Evolutionary conservation across 2,888 invertebrate species (phyloP), one percentile per base, ranked within the genome.

Genomic region (Eupithecia insigniata): DNA sequence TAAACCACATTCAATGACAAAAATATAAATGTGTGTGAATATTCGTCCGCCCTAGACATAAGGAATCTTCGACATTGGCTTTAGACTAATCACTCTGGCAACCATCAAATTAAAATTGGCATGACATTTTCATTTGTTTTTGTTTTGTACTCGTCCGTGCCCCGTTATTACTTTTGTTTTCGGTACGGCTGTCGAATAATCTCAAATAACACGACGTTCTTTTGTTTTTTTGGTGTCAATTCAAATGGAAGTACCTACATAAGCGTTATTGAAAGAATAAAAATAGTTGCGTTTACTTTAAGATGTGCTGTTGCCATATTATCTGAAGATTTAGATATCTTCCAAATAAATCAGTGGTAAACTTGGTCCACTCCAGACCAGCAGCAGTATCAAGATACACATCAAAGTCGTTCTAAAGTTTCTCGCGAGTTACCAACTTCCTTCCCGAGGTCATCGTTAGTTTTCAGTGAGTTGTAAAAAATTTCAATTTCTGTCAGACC

Each of bases 51-150:
- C 55, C 66, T 70, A 67, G 72, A 74, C n/a, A 66, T 55, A 66
- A 68, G 64, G 30, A 39, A 74, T 60, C 36, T 61, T 65, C 51
- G 55, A 16, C 36, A 67, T 69, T 69, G 30, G 74, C 71, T 51
- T 62, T 28, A 61, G 18, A 30, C 70, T 73, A 73, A 75, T 75
- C 60, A 66, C 66, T 73, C 70, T 74, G 73, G 73, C 72, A 72
- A 51, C 34, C 51, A 71, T 71, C 65, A 61, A 69, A 71, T 69
- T 70, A 51, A 72, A 70, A 75, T 73, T 74, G 73, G 71, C 73
- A 68, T 70, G 62, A 43, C 61, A 69, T 67, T 72, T 67, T 46
- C 46, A 58, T 66, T 36, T 65, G 66, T n/a, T 51, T 61, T 66
- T 69, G 26, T 69, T 62, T 66, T 43, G 69, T 65, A n/a, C 28